Evolutionary conservation across 2,797 vertebrate genomes (phyloP).

Genomic region (Loriculus beryllinus): DNA sequence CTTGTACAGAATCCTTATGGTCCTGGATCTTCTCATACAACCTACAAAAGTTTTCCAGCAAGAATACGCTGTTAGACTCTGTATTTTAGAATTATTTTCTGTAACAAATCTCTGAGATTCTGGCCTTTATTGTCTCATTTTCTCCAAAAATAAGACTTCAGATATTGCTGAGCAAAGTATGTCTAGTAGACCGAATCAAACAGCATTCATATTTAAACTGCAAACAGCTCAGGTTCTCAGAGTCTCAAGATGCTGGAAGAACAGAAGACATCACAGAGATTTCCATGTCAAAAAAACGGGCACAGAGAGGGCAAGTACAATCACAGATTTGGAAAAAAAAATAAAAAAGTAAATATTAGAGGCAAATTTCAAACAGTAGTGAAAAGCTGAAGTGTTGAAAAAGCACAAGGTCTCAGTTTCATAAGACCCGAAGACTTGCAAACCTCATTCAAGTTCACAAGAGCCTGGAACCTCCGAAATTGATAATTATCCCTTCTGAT

Average conservation of each 20-base stretch:
- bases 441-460: neutral
- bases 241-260: neutral
- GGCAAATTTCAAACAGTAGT: neutral
- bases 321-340: neutral
- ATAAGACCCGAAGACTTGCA: neutral
- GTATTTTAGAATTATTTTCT: neutral
- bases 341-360: neutral
- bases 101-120: neutral
- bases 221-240: neutral
- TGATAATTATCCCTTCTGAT: neutral
- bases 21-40: slow-evolving; percentile 75
- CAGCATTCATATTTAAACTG: neutral
- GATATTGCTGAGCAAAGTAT: neutral
- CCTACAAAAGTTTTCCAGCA: slow-evolving; percentile 46
- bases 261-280: neutral
- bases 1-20: slow-evolving; percentile 70
- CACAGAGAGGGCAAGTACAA: neutral
- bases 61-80: neutral
- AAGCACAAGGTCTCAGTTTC: neutral
- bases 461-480: neutral
- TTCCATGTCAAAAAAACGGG: neutral
- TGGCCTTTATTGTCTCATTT: neutral
- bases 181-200: neutral
- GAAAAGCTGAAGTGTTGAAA: neutral
- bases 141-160: neutral